Percentiles rank a stretch among this genome's conserved stretches.
phyloP scores from a whole-genome alignment of 2,113 vertebrate genomes.

The Oryzias javanicus region DNA sequence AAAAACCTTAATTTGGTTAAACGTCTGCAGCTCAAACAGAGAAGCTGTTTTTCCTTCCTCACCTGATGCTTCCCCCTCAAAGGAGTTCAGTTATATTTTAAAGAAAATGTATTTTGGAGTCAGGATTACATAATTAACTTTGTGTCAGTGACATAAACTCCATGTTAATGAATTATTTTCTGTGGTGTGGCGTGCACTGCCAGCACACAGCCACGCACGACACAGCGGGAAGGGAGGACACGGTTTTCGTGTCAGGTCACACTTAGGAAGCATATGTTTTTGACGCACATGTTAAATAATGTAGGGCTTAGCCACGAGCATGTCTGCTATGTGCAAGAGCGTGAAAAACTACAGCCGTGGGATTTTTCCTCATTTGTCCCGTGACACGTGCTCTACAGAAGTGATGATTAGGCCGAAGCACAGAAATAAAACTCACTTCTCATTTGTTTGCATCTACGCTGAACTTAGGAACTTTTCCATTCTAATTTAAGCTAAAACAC shows the following conservation, averaged over 20 bases:
- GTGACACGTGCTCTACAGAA: background rate
- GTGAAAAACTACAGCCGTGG: conserved; percentile 5
- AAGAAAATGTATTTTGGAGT: background rate
- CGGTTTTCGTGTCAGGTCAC: conserved; percentile 1
- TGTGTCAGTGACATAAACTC: background rate
- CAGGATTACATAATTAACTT: fast-evolving
- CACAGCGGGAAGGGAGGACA: background rate
- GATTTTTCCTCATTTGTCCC: background rate
- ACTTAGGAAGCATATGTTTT: conserved; percentile 21
- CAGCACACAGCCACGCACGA: fast-evolving
- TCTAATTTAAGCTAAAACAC: no score
- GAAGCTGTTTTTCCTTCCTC: no score
- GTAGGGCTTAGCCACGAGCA: conserved; percentile 26
- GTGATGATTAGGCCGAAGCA: background rate
- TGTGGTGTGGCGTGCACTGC: background rate
- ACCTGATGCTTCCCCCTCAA: no score
- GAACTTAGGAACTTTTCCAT: no score
- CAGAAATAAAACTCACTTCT: background rate
- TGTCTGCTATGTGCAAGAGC: conserved; percentile 7
- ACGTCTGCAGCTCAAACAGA: no score
- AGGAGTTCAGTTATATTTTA: background rate
- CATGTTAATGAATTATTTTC: background rate
- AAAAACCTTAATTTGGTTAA: no score
- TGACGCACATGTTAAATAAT: conserved; percentile 45
- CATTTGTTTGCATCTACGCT: no score